Base-by-base conservation (phyloP, 2,797 vertebrate genomes). In the Cottoperca gobio region DNA sequence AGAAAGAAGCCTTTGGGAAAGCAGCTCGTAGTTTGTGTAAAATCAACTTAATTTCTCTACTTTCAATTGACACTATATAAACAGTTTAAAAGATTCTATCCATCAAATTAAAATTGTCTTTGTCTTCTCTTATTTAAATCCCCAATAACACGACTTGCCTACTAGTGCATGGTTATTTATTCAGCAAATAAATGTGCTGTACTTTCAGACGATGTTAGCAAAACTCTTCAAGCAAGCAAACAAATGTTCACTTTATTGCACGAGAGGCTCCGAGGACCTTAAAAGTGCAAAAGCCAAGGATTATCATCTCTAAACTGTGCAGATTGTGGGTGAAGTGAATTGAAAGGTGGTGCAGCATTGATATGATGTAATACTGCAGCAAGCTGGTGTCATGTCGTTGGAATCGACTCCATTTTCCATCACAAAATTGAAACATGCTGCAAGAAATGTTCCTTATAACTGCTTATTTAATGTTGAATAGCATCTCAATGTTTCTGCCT, bases 281-380 rank as follows among this genome's bases (percentile, higher is more conserved):
- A 46, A 68, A 35, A 26, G 49, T 64, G 57, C 53, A 77, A 70
- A 81, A 73, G 73, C 71, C 78, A 73, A 82, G 78, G 79, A 83
- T 76, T 57, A 35, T 73, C 49, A 42, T 73, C 26, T 71, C 7
- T 50, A 46, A 53, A 70, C 37, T 28, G 69, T n/a, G 72, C 58
- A 14, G 59, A 74, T 73, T 5, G 1, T 2, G 62, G 58, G 57
- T 74, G 31, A 52, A 72, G 52, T 1, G 4, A 50, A 49, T 12
- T 46, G 65, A 69, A 60, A 84, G 60, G 28, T 28, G 78, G 45
- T 54, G 86, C 85, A 24, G 78, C 8, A 33, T 49, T 46, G 19
- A 6, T 14, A 11, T 87, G 88, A 90, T 82, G 88, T 10, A 90
- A 86, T 53, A 23, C 77, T 72, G 86, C 84, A 78, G 73, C 79